Percentiles rank a stretch among this genome's conserved stretches.
phyloP scores from a whole-genome alignment of 2,113 vertebrate genomes.

The Antennarius striatus region DNA sequence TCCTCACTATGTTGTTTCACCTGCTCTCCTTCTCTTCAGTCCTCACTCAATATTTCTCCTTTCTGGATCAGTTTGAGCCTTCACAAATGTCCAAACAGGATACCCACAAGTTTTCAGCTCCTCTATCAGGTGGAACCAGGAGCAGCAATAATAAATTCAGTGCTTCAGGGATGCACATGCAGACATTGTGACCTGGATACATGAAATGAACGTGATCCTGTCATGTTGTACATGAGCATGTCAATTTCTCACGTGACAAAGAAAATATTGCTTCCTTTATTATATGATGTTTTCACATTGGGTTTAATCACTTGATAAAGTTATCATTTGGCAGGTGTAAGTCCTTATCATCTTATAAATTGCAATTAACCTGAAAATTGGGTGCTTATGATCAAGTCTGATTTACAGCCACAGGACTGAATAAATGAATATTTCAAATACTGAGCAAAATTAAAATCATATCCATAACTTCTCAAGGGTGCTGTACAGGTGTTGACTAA shows the following conservation, averaged over 20 bases:
- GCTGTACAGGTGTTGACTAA: neutral
- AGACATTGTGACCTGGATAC: too few species aligned
- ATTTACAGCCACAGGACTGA: slow-evolving; percentile 14
- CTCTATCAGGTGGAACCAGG: too few species aligned
- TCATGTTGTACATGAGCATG: neutral
- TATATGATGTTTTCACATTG: neutral
- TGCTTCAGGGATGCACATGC: too few species aligned
- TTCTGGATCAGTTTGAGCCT: too few species aligned
- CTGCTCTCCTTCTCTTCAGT: too few species aligned
- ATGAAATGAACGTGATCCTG: neutral
- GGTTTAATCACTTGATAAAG: neutral
- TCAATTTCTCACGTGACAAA: neutral
- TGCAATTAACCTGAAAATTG: slow-evolving; percentile 29
- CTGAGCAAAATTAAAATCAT: slow-evolving; percentile 12
- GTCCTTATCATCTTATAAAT: slow-evolving; percentile 16
- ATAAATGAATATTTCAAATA: slow-evolving; percentile 24
- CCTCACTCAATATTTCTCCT: too few species aligned
- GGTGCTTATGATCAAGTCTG: slow-evolving; percentile 1
- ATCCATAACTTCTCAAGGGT: slow-evolving; percentile 30
- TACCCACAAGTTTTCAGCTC: too few species aligned
- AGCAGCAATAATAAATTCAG: too few species aligned
- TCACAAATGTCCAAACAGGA: too few species aligned
- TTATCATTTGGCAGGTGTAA: slow-evolving; percentile 2
- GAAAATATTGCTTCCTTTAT: too few species aligned
- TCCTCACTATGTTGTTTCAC: too few species aligned